Percentiles rank a stretch among this genome's conserved stretches.
Evolutionary conservation across 2,797 vertebrate species (phyloP).

Genomic region (Sphenopsis melanotis): DNA sequence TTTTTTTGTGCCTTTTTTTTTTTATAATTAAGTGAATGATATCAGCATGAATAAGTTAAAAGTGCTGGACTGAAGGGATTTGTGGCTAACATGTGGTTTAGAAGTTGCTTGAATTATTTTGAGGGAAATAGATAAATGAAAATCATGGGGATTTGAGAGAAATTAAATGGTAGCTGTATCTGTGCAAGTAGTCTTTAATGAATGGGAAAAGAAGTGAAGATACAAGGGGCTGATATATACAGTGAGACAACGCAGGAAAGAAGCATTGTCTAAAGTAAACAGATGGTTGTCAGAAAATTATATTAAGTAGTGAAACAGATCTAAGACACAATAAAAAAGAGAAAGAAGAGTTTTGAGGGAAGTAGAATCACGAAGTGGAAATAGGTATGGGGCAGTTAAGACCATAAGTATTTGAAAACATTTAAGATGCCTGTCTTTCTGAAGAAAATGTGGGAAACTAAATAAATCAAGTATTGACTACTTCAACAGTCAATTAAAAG

Average conservation of each 20-base stretch:
- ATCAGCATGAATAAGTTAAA: background rate
- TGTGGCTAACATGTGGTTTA: background rate
- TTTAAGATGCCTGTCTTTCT: background rate
- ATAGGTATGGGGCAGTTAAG: background rate
- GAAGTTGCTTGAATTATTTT: background rate
- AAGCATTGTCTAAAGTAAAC: background rate
- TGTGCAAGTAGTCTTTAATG: background rate
- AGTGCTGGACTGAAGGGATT: background rate
- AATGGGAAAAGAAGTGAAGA: background rate
- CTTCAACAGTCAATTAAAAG: background rate
- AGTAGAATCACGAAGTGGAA: background rate
- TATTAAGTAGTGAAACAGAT: background rate
- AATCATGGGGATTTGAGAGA: accelerated
- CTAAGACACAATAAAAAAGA: background rate
- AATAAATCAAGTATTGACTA: background rate
- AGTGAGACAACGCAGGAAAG: background rate
- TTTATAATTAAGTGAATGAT: background rate
- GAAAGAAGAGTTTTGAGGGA: background rate
- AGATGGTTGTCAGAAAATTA: background rate
- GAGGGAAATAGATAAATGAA: background rate
- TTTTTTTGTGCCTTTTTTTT: background rate
- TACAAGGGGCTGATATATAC: background rate
- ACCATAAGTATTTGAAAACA: background rate
- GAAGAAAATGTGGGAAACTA: background rate
- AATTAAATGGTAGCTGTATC: background rate